Evolutionary conservation across 1,140 invertebrate species (phyloP).

Genomic region (Drosophila sturtevanti): DNA sequence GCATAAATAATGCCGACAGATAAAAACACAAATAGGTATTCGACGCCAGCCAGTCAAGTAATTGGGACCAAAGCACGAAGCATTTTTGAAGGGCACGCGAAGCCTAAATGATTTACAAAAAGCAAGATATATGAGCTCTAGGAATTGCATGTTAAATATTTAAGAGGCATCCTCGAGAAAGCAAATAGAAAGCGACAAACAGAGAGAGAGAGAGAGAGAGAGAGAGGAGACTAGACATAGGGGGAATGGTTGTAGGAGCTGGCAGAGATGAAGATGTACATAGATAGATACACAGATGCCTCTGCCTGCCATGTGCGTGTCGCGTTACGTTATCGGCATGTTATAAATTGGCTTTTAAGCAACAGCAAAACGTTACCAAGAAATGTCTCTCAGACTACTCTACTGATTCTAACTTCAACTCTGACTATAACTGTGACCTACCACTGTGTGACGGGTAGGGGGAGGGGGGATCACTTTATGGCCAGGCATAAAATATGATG

Average conservation of each 20-base stretch:
- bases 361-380: neutral
- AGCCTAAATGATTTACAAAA: slow-evolving; percentile 64
- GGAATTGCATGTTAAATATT: slow-evolving; percentile 73
- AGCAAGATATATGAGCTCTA: slow-evolving; percentile 47
- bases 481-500: slow-evolving; percentile 59
- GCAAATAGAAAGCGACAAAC: neutral
- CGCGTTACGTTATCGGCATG: slow-evolving; percentile 43
- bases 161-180: slow-evolving; percentile 34
- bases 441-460: neutral
- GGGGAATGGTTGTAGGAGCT: neutral
- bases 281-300: slow-evolving; percentile 5
- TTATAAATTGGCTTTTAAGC: slow-evolving; percentile 60
- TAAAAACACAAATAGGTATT: slow-evolving; percentile 34
- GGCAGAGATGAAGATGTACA: slow-evolving; percentile 12
- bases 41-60: slow-evolving; percentile 3
- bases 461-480: slow-evolving; percentile 36
- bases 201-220: neutral
- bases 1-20: slow-evolving; percentile 70
- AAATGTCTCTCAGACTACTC: neutral
- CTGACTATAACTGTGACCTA: slow-evolving; percentile 7
- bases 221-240: neutral
- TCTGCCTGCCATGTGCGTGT: slow-evolving; percentile 36
- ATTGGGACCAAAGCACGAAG: slow-evolving; percentile 19
- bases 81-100: slow-evolving; percentile 51
- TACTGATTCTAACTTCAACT: neutral